Conservation (phyloP, 2,888 invertebrate species). For the Chloroclysta siterata region DNA sequence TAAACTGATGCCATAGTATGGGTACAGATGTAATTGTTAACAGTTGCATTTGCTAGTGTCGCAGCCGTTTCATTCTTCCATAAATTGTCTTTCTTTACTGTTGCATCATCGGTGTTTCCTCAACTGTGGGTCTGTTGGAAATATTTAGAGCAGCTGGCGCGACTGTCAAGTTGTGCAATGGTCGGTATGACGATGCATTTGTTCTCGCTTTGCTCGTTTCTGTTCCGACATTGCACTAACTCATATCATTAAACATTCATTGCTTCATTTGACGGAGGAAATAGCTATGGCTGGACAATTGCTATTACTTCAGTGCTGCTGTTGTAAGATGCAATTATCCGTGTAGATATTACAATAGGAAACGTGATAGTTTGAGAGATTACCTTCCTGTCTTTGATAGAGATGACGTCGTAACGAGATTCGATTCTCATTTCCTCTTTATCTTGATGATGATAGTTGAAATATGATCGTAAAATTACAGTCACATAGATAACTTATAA, state of each 20-base stretch:
- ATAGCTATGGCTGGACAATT: slow-evolving; percentile 27
- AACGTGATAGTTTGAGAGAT: slow-evolving; percentile 28
- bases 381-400: slow-evolving; percentile 21
- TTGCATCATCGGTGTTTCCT: slow-evolving; percentile 59
- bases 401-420: slow-evolving; percentile 25
- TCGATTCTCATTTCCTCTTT: slow-evolving; percentile 22
- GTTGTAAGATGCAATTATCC: slow-evolving; percentile 35
- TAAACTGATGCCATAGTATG: slow-evolving; percentile 37
- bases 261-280: slow-evolving; percentile 36
- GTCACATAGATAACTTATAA: too few species aligned
- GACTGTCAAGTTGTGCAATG: slow-evolving; percentile 52
- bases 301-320: slow-evolving; percentile 20
- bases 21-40: slow-evolving; percentile 42
- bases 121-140: slow-evolving; percentile 49
- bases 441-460: background rate
- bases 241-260: slow-evolving; percentile 37
- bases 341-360: slow-evolving; percentile 31
- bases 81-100: slow-evolving; percentile 56
- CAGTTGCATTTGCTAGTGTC: slow-evolving; percentile 48
- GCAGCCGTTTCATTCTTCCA: slow-evolving; percentile 58
- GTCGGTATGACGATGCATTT: slow-evolving; percentile 50
- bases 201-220: slow-evolving; percentile 47
- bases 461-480: background rate
- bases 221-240: slow-evolving; percentile 42
- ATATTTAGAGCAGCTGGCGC: slow-evolving; percentile 48